phyloP scores from a whole-genome alignment of 2,113 vertebrate genomes.

The Cyanocitta stelleri region DNA sequence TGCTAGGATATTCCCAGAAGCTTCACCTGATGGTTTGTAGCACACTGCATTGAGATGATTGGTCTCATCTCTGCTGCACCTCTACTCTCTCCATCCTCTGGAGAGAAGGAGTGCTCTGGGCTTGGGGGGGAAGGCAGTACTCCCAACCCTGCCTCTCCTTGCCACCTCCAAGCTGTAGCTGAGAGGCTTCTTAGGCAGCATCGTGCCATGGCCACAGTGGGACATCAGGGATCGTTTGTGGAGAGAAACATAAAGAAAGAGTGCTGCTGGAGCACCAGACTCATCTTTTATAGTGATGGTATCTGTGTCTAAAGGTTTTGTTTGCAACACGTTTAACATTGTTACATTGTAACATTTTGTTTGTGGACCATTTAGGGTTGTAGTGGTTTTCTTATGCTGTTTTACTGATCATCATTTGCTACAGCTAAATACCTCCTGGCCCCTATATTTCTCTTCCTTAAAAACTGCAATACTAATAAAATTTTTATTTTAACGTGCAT shows the following conservation, averaged over 20 bases:
- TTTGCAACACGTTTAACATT: not conserved
- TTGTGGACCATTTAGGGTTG: rapidly evolving
- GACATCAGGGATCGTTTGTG: rapidly evolving
- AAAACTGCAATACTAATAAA: not conserved
- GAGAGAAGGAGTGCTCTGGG: not conserved
- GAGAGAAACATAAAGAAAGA: not conserved
- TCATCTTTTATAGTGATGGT: rapidly evolving
- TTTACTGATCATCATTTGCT: not conserved
- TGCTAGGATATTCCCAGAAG: not conserved
- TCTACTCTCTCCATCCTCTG: not conserved
- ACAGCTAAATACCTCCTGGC: not conserved
- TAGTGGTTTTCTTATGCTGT: not conserved
- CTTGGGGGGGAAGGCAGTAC: not conserved
- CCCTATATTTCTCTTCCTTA: not conserved
- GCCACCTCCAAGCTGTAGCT: not conserved
- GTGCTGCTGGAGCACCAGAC: not conserved
- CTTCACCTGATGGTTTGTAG: not conserved
- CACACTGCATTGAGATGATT: rapidly evolving
- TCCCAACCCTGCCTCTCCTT: rapidly evolving
- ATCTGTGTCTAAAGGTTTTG: not conserved
- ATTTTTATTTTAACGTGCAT: not conserved
- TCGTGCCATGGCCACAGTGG: rapidly evolving
- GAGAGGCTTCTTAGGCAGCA: not conserved
- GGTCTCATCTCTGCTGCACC: not conserved
- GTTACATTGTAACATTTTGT: no score